Base-by-base conservation (phyloP, 2,888 invertebrate genomes). In the Spisula subtruncata region DNA sequence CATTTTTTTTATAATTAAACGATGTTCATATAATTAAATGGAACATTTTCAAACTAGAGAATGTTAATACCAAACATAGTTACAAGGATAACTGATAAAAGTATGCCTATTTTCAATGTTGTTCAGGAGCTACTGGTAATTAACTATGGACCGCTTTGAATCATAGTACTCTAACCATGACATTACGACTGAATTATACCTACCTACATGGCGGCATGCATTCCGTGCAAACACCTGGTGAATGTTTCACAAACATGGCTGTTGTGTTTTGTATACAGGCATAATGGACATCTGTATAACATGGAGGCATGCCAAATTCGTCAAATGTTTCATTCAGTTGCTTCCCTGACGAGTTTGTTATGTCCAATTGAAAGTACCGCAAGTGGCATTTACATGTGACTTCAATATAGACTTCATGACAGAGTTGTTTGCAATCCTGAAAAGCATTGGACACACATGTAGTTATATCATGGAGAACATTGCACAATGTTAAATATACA, bases 191-290 rank as follows among this genome's bases (percentile, higher is more conserved):
- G 41, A 35, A 6, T 29, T 25, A 5, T 46, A 32, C 87, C 25
- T 83, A 87, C 87, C 20, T 25, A 80, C 87, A 87, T 29, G 83
- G 83, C 20, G 54, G 71, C 5, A 83, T 1, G 51, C 87, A 87
- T 10, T 54, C 32, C 16, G 16, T 10, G 41, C 83, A 87, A 6
- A 20, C 10, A 18, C 29, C 54, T 0, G 87, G 60, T 10, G 79
- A 71, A 5, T n/a, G 6, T 48, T 12, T 71, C 0, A 79, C 75
- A 56, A 75, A 79, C 20, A 32, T 46, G 2, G 51, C 25, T 16
- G 54, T 25, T 1, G 48, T 20, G 0, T 54, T 16, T 16, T 80
- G 83, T 32, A 87, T 83, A 79, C 87, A 87, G 29, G 8, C 20
- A n/a, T 87, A 83, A 41, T 87, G 29, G 32, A 54, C 25, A 2